A percentile compares a stretch with the other conserved stretches of the same genome.
These are phyloP conservation scores for Hyla sarda DNA, from an alignment of 2,113 vertebrate species.

Conservation along the genomic window DNA sequence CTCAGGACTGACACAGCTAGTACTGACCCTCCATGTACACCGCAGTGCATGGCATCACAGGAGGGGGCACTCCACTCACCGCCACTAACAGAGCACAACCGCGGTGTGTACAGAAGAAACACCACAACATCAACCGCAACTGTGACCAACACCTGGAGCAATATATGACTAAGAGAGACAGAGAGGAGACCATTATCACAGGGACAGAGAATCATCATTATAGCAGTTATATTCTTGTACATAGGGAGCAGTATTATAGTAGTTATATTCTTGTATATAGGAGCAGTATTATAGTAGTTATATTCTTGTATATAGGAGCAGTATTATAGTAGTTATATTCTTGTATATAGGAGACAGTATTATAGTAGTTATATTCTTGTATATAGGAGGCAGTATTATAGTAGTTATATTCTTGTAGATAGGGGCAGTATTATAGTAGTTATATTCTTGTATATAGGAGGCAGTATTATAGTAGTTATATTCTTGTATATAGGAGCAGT, in stretches of 20 bases:
- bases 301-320: not conserved
- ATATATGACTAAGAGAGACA: too few relatives aligned
- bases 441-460: not conserved
- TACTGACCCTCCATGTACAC: too few relatives aligned
- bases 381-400: not conserved
- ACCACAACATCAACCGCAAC: too few relatives aligned
- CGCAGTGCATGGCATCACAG: not conserved
- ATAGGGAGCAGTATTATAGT: not conserved
- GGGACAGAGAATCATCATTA: too few relatives aligned
- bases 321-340: conserved; percentile 5
- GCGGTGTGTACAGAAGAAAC: too few relatives aligned
- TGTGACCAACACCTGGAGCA: too few relatives aligned
- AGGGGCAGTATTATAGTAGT: not conserved
- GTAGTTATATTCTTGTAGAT: not conserved
- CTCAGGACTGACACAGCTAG: too few relatives aligned
- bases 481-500: too few relatives aligned
- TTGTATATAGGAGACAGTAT: not conserved
- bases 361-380: conserved; percentile 2
- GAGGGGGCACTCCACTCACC: too few relatives aligned
- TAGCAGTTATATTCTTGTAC: too few relatives aligned
- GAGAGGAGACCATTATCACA: too few relatives aligned
- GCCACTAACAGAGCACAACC: too few relatives aligned
- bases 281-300: not conserved
- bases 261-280: not conserved
- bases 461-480: not conserved